Base-by-base conservation (phyloP, 2,888 invertebrate genomes). In the Selenia dentaria region DNA sequence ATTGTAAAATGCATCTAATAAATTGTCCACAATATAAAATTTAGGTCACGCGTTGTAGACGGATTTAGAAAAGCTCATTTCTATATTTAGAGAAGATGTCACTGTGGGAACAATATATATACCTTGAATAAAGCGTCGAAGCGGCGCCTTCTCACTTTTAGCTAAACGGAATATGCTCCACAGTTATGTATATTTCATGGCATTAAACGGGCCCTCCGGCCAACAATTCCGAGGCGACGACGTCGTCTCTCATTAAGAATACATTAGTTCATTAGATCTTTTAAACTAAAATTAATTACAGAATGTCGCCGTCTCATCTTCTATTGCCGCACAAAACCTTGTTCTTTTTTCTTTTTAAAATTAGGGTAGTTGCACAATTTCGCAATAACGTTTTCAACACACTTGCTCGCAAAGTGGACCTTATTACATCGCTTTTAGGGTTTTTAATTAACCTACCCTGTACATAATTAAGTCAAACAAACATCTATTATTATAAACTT, bases 171-270 rank as follows among this genome's bases (percentile, higher is more conserved):
- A 67, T 56, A 63, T 61, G 41, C 41, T 64, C 56, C 57, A 59
- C 57, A 69, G 62, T 60, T 65, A 73, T 74, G 68, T 75, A 73
- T 74, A 78, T 75, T 78, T 74, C 64, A 73, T 68, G 60, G 61
- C 56, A 62, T 64, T 74, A 75, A 77, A 71, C 69, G 69, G 62
- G 59, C 67, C 65, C 57, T 56, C 54, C 56, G 63, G 63, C 51
- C 49, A 56, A 58, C 61, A 51, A 58, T 62, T 57, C 49, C 40
- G 44, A 52, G 49, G 51, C 61, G 54, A 43, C 52, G 59, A 54
- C 43, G 63, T 57, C 59, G 63, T 57, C 59, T 68, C 67, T 74
- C 70, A 70, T 79, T 75, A 74, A 69, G 68, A 72, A 74, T 69
- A 72, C 72, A 74, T 75, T 68, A 62, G 59, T 71, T 70, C 62